Evolutionary conservation across 2,113 vertebrate species (phyloP).

Genomic region (Pteronura brasiliensis): DNA sequence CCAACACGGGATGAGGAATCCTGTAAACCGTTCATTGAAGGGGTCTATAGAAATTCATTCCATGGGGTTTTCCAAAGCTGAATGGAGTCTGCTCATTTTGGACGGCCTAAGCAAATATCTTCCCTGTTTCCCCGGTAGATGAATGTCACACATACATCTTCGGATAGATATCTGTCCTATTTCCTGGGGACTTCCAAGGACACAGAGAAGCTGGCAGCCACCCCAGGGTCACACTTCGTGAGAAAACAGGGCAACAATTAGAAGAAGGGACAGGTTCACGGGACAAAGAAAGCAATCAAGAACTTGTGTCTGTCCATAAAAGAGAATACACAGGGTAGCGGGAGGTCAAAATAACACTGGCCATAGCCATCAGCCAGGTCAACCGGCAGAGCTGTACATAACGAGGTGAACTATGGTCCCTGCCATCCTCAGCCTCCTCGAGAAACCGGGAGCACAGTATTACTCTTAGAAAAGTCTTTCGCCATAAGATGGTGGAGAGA

Average conservation of each 20-base stretch:
- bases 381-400: background rate
- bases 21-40: rapidly evolving
- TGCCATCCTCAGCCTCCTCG: rapidly evolving
- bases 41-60: background rate
- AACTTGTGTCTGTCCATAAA: rapidly evolving
- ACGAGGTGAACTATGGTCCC: rapidly evolving
- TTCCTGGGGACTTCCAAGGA: background rate
- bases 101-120: background rate
- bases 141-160: rapidly evolving
- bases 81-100: background rate
- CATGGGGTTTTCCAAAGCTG: background rate
- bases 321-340: background rate
- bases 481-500: background rate
- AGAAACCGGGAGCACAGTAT: background rate
- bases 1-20: too few species aligned
- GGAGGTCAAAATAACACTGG: background rate
- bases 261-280: background rate
- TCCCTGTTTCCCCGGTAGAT: background rate
- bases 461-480: background rate
- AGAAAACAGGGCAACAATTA: background rate
- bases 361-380: rapidly evolving
- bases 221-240: background rate
- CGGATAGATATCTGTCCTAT: too few species aligned
- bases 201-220: background rate
- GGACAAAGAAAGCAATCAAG: too few species aligned